phyloP scores from a whole-genome alignment of 2,888 invertebrate species.

The Standfussiana lucernea region DNA sequence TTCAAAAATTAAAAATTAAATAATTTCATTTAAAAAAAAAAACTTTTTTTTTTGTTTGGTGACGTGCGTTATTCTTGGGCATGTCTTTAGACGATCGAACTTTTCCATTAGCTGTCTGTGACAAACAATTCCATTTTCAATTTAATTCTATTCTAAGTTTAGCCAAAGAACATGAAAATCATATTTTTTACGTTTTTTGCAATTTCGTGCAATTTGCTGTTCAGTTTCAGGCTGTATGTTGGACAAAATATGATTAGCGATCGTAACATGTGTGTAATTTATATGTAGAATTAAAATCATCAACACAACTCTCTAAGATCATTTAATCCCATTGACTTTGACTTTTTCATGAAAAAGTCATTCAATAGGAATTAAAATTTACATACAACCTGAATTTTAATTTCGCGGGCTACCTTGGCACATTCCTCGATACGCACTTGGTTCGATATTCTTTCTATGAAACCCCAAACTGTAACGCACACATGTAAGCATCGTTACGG shows the following conservation, averaged over 20 bases:
- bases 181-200: too few relatives aligned
- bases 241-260: too few relatives aligned
- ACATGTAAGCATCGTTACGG: neutral
- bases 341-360: neutral
- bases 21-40: too few relatives aligned
- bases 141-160: slow-evolving; percentile 10
- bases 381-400: too few relatives aligned
- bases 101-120: slow-evolving; percentile 1
- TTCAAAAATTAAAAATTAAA: too few relatives aligned
- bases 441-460: neutral
- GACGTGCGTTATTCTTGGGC: slow-evolving; percentile 7
- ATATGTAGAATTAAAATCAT: too few relatives aligned
- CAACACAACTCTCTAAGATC: neutral
- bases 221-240: too few relatives aligned
- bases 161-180: too few relatives aligned
- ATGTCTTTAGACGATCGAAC: slow-evolving; percentile 11
- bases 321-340: neutral
- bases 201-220: too few relatives aligned
- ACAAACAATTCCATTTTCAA: slow-evolving; percentile 14
- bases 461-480: neutral
- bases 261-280: too few relatives aligned
- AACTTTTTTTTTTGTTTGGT: too few relatives aligned
- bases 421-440: too few relatives aligned
- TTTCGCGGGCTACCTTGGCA: neutral
- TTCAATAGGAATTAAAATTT: neutral